Percentiles rank a stretch among this genome's conserved stretches.
phyloP scores from a whole-genome alignment of 2,797 vertebrate genomes.

The Antennarius maculatus region DNA sequence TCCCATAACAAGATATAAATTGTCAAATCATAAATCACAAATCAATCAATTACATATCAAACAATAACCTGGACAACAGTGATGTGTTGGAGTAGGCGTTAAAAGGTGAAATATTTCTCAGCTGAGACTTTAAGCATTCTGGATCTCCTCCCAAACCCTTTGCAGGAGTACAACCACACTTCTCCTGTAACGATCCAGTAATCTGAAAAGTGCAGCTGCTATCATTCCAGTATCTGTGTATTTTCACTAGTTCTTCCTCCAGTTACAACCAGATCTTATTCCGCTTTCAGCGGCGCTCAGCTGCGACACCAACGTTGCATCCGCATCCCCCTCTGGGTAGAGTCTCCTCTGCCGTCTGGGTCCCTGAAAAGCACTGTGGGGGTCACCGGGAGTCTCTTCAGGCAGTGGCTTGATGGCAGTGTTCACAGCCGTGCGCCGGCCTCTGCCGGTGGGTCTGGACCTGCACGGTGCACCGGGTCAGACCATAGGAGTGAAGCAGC shows the following conservation, averaged over 20 bases:
- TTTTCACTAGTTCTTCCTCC: constrained; percentile 52
- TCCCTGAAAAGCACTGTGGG: constrained; percentile 22
- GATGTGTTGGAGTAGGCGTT: constrained; percentile 61
- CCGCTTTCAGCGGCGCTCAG: constrained; percentile 25
- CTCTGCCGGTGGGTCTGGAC: constrained; percentile 89
- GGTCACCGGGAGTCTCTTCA: constrained; percentile 60
- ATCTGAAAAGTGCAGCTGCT: constrained; percentile 44
- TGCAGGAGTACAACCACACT: constrained; percentile 24
- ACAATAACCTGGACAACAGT: constrained; percentile 31
- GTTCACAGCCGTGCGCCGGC: constrained; percentile 79
- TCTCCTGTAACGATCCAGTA: constrained; percentile 22
- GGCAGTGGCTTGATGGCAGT: constrained; percentile 85
- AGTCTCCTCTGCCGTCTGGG: neutral
- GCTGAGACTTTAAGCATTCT: constrained; percentile 29
- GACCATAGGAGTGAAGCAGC: constrained; percentile 88
- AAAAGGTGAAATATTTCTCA: constrained; percentile 66
- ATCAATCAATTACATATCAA: constrained; percentile 29
- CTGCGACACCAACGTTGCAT: neutral
- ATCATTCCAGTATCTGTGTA: constrained; percentile 25
- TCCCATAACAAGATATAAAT: constrained; percentile 29
- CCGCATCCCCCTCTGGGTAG: neutral
- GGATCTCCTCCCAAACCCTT: constrained; percentile 21
- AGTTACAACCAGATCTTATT: neutral
- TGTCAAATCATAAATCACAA: constrained; percentile 14
- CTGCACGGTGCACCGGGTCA: constrained; percentile 92